Percentiles rank a stretch among this genome's conserved stretches.
Evolutionary conservation across 2,797 vertebrate genomes (phyloP).

Genomic region (Rhinella marina): DNA sequence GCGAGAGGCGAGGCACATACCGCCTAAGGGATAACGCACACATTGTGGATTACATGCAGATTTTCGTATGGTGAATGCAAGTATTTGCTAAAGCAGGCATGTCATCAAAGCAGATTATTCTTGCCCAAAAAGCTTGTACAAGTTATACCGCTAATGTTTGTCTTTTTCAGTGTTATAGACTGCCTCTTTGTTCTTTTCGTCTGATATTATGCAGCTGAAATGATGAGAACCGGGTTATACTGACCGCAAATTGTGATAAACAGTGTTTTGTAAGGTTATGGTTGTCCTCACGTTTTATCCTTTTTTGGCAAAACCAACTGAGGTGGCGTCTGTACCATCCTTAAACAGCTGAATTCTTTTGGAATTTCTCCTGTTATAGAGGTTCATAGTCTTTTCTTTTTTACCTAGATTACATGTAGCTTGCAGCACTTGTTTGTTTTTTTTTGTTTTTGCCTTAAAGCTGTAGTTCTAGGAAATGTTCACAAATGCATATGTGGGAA

Average conservation of each 20-base stretch:
- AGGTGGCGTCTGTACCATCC: not conserved
- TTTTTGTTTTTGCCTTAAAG: not conserved
- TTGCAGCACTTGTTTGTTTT: not conserved
- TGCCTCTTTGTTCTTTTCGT: not conserved
- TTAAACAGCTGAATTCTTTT: not conserved
- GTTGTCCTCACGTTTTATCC: not conserved
- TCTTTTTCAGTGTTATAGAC: not conserved
- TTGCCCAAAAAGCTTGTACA: not conserved
- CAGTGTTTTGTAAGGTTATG: not conserved
- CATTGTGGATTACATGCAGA: no score
- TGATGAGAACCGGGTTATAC: conserved; percentile 32
- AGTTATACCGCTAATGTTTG: not conserved
- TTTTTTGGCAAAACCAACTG: conserved; percentile 18
- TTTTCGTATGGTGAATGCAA: not conserved
- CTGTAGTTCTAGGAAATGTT: no score
- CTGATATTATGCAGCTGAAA: conserved; percentile 15
- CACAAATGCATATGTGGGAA: no score
- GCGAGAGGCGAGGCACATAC: no score
- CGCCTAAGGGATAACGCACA: no score
- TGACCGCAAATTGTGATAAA: conserved; percentile 49
- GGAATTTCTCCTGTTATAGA: not conserved
- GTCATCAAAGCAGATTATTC: not conserved
- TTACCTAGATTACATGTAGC: not conserved
- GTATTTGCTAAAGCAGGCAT: not conserved
- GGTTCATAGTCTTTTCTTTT: not conserved